phyloP scores from a whole-genome alignment of 1,140 invertebrate genomes.

The Eriosoma lanigerum region DNA sequence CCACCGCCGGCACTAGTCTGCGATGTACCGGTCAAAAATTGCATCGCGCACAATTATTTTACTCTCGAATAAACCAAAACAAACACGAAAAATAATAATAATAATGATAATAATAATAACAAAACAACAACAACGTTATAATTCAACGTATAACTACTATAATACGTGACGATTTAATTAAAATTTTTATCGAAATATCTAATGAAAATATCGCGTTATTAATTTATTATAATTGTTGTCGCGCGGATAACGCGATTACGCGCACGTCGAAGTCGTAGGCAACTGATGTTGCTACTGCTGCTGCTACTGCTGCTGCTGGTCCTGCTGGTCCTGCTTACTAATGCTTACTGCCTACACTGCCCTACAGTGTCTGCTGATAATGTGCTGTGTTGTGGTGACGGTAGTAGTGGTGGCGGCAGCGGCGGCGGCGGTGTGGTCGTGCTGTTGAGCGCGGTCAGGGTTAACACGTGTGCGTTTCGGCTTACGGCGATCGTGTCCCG shows the following conservation, averaged over 20 bases:
- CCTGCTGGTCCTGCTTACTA: not conserved
- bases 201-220: no score
- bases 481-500: not conserved
- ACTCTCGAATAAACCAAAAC: not conserved
- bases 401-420: not conserved
- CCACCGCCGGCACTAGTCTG: constrained; percentile 35
- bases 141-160: not conserved
- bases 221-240: not conserved
- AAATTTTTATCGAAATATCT: no score
- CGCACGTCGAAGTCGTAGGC: not conserved
- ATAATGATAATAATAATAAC: not conserved
- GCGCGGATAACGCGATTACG: constrained; percentile 5
- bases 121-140: not conserved
- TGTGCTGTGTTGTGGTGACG: not conserved
- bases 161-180: not conserved
- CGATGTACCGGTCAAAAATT: constrained; percentile 52
- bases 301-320: not conserved
- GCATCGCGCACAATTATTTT: constrained; percentile 22
- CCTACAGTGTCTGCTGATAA: not conserved
- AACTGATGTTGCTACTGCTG: not conserved
- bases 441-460: constrained; percentile 44
- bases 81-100: not conserved
- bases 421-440: not conserved
- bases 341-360: no score
- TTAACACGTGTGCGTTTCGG: constrained; percentile 37